These are phyloP conservation scores for Adoxophyes honmai DNA, from an alignment of 1,140 invertebrate species.

Conservation along the genomic window DNA sequence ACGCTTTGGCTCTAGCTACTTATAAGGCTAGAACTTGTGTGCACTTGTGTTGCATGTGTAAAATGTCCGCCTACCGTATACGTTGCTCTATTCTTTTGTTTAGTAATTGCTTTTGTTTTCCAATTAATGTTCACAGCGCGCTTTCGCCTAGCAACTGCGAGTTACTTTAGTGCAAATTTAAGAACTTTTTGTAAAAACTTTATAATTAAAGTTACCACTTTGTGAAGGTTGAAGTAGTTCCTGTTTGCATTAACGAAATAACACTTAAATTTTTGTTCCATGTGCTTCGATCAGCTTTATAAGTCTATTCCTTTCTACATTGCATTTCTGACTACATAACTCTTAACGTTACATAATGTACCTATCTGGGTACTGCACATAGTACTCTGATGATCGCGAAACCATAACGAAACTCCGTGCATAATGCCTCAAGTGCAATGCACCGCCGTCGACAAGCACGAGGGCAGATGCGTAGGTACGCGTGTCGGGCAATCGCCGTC, in stretches of 20 bases:
- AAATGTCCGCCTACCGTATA: background rate
- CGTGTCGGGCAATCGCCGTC: slow-evolving; percentile 5
- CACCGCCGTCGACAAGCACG: background rate
- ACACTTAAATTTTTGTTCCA: no score
- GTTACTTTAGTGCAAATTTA: background rate
- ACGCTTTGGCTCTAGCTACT: no score
- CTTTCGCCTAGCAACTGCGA: background rate
- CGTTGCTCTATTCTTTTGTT: background rate
- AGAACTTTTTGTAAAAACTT: background rate
- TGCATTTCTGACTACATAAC: no score
- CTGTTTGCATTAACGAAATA: no score
- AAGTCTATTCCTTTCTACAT: no score
- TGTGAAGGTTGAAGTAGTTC: background rate
- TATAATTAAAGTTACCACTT: background rate
- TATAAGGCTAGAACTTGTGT: no score
- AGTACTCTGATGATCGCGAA: no score
- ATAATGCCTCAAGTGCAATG: slow-evolving; percentile 1
- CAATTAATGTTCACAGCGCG: background rate
- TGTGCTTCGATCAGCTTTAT: no score
- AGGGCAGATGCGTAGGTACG: background rate
- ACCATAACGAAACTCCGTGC: slow-evolving; percentile 4
- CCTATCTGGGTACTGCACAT: no score
- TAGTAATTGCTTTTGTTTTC: slow-evolving; percentile 9
- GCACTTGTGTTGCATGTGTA: background rate
- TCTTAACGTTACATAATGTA: no score